Base-by-base conservation (phyloP, 2,113 vertebrate species). In the Petrocephalus microphthalmus region DNA sequence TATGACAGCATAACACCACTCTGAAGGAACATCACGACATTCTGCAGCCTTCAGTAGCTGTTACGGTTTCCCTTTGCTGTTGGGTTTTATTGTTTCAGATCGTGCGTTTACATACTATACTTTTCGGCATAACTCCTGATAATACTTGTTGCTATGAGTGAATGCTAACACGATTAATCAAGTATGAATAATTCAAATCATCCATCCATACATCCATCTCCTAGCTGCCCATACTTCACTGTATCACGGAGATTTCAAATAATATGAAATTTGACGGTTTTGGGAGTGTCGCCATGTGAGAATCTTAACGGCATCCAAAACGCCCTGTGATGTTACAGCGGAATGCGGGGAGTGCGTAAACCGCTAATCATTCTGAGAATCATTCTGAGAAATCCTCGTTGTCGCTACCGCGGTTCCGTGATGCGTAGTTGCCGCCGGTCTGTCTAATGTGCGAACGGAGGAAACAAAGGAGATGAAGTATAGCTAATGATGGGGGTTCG, bases 401-500 rank as follows among this genome's bases (percentile, higher is more conserved):
- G 60, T 85, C 85, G 47, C 60, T 54, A 7, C 20, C 20, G 7
- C n/a, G 3, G 29, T 20, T 64, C 82, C 2, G 5, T 20, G 37
- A 81, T 13, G n/a, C 78, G 52, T 29, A 45, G 22, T 52, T 7
- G 37, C 25, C 45, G 20, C 51, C 87, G 57, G 84, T 29, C 17
- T 37, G 42, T 13, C 57, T 84, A 85, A 49, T 33, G 64, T 84
- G 52, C 47, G 15, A 22, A 78, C 25, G 37, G 45, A 84, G 51
- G 84, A 60, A 54, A 88, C 86, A 87, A 67, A 54, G 51, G 57
- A 51, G 17, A 45, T 15, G 20, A 51, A 54, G 56, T 52, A 13
- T 89, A 89, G 87, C 67, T 84, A 87, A 88, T 88, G 87, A 64
- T 7, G 87, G 51, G 74, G 42, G 60, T 53, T 88, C 47, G 49